phyloP scores from a whole-genome alignment of 2,797 vertebrate genomes.

The Sus cebifrons region DNA sequence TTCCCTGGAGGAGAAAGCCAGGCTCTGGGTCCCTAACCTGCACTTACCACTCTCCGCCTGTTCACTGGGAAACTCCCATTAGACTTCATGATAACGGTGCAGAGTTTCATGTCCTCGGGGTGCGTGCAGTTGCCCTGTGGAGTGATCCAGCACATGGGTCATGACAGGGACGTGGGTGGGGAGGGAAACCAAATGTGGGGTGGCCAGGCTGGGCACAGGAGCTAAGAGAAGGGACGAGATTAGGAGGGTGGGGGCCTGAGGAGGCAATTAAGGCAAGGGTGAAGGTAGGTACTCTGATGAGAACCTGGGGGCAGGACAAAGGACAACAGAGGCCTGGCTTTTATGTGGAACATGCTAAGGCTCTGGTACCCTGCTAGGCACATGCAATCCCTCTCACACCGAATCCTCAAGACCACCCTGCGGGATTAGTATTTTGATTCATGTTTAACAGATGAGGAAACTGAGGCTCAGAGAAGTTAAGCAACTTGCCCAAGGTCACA shows the following conservation, averaged over 20 bases:
- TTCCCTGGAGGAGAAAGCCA: neutral
- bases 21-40: conserved; percentile 73
- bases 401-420: conserved; percentile 71
- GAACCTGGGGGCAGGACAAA: neutral
- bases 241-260: neutral
- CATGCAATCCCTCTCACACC: neutral
- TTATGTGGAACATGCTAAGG: neutral
- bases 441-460: conserved; percentile 69
- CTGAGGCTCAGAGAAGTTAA: conserved; percentile 77
- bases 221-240: neutral
- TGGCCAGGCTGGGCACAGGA: neutral
- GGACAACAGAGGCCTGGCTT: neutral
- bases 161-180: neutral
- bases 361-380: neutral
- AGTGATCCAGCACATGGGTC: conserved; percentile 87
- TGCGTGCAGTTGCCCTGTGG: conserved; percentile 98
- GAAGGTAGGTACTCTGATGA: neutral
- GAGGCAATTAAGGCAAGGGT: neutral
- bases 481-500: conserved; percentile 63
- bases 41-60: conserved; percentile 98
- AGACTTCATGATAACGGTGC: conserved; percentile 97
- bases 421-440: neutral
- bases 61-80: conserved; percentile 98
- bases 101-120: conserved; percentile 98
- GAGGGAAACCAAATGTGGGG: neutral